Percentiles rank a stretch among this genome's conserved stretches.
These are phyloP conservation scores for Staurois parvus DNA, from an alignment of 2,797 vertebrate species.

Conservation along the genomic window DNA sequence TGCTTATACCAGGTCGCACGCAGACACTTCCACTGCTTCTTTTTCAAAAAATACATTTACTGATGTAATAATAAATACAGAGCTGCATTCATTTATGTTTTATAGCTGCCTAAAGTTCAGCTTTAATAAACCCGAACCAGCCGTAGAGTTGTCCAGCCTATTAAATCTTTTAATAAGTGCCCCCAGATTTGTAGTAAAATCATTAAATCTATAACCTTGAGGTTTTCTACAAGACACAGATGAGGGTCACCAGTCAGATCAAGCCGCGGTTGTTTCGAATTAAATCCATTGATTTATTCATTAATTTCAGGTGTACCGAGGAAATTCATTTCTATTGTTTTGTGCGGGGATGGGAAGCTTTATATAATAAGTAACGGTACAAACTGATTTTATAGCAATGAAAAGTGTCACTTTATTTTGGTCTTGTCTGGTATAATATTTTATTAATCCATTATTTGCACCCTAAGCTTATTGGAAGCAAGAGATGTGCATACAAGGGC, in stretches of 20 bases:
- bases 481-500: background rate
- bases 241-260: slow-evolving; percentile 1
- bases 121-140: background rate
- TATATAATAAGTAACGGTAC: background rate
- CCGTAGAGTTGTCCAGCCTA: background rate
- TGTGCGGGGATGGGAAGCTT: background rate
- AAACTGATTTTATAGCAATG: background rate
- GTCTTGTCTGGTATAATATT: slow-evolving; percentile 21
- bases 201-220: slow-evolving; percentile 24
- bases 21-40: too few species aligned
- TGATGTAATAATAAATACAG: too few species aligned
- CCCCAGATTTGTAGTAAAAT: slow-evolving; percentile 18
- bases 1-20: too few species aligned
- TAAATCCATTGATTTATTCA: slow-evolving; percentile 44
- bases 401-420: slow-evolving; percentile 20
- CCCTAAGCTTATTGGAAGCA: background rate
- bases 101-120: too few species aligned
- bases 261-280: background rate
- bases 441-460: slow-evolving; percentile 33
- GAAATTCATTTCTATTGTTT: slow-evolving; percentile 13
- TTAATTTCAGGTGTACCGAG: slow-evolving; percentile 16
- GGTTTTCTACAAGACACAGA: background rate
- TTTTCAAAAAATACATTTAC: too few species aligned
- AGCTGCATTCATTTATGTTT: too few species aligned
- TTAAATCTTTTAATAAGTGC: background rate